Conservation (phyloP, 2,113 vertebrate genomes). For the Equus przewalskii region DNA sequence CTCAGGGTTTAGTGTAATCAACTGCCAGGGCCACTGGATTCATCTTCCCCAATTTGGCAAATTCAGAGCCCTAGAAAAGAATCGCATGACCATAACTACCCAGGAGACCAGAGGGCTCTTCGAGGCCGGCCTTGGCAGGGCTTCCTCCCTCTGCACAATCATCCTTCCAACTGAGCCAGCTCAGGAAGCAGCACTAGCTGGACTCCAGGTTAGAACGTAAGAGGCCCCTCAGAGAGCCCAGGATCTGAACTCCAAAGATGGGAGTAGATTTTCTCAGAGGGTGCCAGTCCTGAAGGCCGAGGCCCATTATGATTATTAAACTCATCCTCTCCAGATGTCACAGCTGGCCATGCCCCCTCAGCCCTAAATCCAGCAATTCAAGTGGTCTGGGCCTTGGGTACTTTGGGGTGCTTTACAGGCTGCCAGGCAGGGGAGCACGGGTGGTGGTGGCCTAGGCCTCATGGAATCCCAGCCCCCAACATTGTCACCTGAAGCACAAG, state of each 20-base stretch:
- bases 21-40: constrained; percentile 34
- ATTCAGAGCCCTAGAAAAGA: constrained; percentile 63
- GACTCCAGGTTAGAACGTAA: background rate
- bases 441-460: background rate
- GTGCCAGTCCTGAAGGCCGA: background rate
- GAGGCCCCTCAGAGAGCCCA: background rate
- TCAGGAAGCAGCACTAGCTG: background rate
- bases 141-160: background rate
- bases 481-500: background rate
- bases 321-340: background rate
- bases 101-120: background rate
- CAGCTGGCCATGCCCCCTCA: background rate
- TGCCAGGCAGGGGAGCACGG: background rate
- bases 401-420: background rate
- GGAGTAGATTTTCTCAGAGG: background rate
- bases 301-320: background rate
- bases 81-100: constrained; percentile 30
- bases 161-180: background rate
- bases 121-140: background rate
- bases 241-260: background rate
- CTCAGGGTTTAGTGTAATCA: constrained; percentile 63
- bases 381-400: background rate
- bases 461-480: background rate
- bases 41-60: constrained; percentile 62
- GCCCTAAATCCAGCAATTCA: background rate